phyloP scores from a whole-genome alignment of 2,797 vertebrate species.

The Anolis apletophallus region DNA sequence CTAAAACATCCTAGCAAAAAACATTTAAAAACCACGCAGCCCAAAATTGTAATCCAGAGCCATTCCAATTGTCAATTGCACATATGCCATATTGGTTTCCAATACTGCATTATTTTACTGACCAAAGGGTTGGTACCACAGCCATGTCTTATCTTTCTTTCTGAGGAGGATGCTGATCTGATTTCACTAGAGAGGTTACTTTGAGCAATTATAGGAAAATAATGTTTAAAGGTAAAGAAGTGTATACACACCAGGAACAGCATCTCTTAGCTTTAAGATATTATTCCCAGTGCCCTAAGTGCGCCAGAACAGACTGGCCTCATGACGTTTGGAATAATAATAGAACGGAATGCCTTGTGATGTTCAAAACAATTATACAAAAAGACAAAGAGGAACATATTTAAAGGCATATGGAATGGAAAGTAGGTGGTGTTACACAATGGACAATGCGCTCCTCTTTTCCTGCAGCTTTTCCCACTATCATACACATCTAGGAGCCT shows the following conservation, averaged over 20 bases:
- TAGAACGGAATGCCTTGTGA: slow-evolving; percentile 8
- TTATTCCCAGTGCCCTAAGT: slow-evolving; percentile 12
- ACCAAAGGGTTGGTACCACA: too few relatives aligned
- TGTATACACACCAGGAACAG: neutral
- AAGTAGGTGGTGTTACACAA: slow-evolving; percentile 56
- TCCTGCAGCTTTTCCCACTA: slow-evolving; percentile 47
- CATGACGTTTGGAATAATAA: slow-evolving; percentile 6
- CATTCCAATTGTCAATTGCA: too few relatives aligned
- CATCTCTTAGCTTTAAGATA: neutral
- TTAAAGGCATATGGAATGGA: slow-evolving; percentile 66
- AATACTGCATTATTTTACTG: too few relatives aligned
- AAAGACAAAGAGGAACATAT: slow-evolving; percentile 58
- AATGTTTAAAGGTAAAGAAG: neutral
- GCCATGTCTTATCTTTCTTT: too few relatives aligned
- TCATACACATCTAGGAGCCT: slow-evolving; percentile 52
- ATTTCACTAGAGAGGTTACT: neutral
- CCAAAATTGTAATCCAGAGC: too few relatives aligned
- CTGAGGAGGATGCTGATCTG: too few relatives aligned
- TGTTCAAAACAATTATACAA: neutral
- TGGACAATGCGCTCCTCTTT: slow-evolving; percentile 63
- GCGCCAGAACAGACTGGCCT: slow-evolving; percentile 37
- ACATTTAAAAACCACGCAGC: too few relatives aligned
- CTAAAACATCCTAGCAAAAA: too few relatives aligned
- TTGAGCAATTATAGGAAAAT: neutral
- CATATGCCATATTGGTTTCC: too few relatives aligned